Evolutionary conservation across 1,140 invertebrate species (phyloP).

Genomic region (Linepithema humile): DNA sequence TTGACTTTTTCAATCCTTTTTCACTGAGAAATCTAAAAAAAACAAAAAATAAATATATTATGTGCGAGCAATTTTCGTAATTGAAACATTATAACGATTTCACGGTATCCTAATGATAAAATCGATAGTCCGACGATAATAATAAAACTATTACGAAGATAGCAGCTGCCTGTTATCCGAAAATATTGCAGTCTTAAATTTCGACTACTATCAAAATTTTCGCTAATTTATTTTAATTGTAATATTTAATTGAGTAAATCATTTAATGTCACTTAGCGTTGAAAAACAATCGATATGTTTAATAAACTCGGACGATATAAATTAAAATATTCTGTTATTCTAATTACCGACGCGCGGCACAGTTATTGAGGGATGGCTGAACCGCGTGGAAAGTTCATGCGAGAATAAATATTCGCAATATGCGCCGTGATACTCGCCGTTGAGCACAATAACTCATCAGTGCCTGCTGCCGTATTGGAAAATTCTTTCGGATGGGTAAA

Average conservation of each 20-base stretch:
- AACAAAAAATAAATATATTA: not conserved
- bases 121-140: not conserved
- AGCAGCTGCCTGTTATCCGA: too few relatives aligned
- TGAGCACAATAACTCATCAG: slow-evolving; percentile 47
- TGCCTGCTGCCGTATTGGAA: slow-evolving; percentile 26
- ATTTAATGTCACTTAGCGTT: slow-evolving; percentile 16
- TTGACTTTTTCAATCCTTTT: not conserved
- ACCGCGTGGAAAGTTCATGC: slow-evolving; percentile 12
- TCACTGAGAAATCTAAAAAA: not conserved
- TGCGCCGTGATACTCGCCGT: slow-evolving; percentile 30
- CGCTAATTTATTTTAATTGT: not conserved
- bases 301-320: not conserved
- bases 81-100: not conserved
- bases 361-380: not conserved
- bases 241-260: not conserved
- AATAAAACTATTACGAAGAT: not conserved
- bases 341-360: slow-evolving; percentile 8
- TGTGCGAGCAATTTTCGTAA: not conserved
- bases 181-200: not conserved
- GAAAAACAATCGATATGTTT: not conserved
- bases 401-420: slow-evolving; percentile 52
- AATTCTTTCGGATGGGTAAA: slow-evolving; percentile 44
- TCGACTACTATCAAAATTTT: not conserved
- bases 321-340: slow-evolving; percentile 31
- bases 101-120: not conserved